Base-by-base conservation (phyloP, 2,888 invertebrate species). In the Apodemia duryi region DNA sequence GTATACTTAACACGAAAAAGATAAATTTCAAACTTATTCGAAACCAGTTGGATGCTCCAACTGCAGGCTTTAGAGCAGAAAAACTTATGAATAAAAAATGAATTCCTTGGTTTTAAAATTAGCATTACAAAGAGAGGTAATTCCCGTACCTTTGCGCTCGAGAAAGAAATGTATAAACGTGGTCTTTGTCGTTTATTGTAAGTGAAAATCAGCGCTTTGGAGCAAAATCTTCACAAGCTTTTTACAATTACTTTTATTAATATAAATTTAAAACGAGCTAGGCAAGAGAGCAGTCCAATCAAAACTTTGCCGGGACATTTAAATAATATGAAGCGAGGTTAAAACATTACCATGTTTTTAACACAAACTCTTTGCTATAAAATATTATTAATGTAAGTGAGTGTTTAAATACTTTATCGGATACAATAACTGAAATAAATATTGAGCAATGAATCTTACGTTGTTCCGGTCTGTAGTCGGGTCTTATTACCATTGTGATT, bases 21-120 rank as follows among this genome's bases (percentile, higher is more conserved):
- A 70, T 79, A 77, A 81, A 80, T 78, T 81, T 79, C 75, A 83
- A 85, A 83, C 83, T 88, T 84, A 87, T 88, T 86, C 78, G 82
- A 80, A 82, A 81, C 82, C 80, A 84, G 84, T 86, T 81, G 83
- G 82, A 85, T 86, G 85, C 87, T 86, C 85, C 77, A 81, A 85
- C 86, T 86, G 88, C 82, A 83, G 82, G 85, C 86, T 88, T 85
- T 82, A 82, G 84, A 86, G 85, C 86, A 86, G 86, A 89, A 90
- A 90, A 90, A 89, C 89, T 90, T 90, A 90, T 90, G 91, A 91
- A 91, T 91, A 91, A 90, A 90, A 89, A 89, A 91, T 90, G 90
- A 90, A 91, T 88, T 87, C 89, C 89, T 88, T 88, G 87, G 90
- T 89, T 89, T 89, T 88, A 85, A 91, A 90, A 91, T 91, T 91